These are phyloP conservation scores for cat (Felis catus) DNA, from an alignment of 2,113 vertebrate species.

Conservation along the genomic window DNA sequence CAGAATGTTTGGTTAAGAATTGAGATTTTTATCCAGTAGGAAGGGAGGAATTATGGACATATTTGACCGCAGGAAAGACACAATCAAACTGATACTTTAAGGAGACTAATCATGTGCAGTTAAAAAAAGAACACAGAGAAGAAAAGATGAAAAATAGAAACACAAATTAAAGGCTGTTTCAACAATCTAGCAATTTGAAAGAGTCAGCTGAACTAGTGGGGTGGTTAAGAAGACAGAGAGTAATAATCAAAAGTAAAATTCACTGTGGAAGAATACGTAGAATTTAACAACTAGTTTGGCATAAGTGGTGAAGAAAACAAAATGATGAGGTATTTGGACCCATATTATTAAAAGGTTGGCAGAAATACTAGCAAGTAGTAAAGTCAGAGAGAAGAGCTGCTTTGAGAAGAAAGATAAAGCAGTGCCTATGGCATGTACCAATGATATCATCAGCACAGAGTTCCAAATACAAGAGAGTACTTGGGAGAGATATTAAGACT, in stretches of 20 bases:
- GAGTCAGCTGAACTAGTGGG: background rate
- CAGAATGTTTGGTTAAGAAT: background rate
- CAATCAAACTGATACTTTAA: background rate
- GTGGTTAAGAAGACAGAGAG: background rate
- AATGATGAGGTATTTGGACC: background rate
- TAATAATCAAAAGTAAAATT: background rate
- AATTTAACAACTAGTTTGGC: background rate
- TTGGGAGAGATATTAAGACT: background rate
- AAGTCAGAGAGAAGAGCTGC: background rate
- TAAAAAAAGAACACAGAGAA: background rate
- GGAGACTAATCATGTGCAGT: background rate
- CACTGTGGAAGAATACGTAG: background rate
- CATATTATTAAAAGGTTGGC: background rate
- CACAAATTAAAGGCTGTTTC: background rate
- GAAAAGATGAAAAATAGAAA: background rate
- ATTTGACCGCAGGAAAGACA: background rate
- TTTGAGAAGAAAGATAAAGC: background rate
- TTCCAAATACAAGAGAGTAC: background rate
- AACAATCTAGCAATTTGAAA: background rate
- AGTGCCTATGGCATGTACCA: background rate
- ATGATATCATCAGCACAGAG: background rate
- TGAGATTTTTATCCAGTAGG: background rate
- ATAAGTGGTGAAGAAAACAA: background rate
- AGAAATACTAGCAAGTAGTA: background rate
- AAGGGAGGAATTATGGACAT: background rate